Evolutionary conservation across 2,888 invertebrate genomes (phyloP), one percentile per base, ranked within the genome.

Genomic region (Molanna angustata): DNA sequence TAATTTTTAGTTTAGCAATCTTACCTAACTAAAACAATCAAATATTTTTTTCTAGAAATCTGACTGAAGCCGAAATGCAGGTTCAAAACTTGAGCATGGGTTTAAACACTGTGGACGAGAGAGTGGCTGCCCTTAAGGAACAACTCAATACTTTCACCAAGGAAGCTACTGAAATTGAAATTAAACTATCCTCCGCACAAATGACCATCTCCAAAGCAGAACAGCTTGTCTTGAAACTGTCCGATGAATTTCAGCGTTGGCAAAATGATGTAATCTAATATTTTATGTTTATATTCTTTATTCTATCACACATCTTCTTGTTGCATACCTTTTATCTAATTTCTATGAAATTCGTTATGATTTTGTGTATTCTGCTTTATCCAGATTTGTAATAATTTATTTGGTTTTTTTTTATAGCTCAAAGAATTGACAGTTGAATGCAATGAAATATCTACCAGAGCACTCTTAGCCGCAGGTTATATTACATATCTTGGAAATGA

Each of bases 161-260:
- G 62, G 97, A 97, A 69, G 98, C 96, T 1, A 95, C 97, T 1
- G 88, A 91, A 62, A 80, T 95, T 32, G 94, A 96, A 69, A 83
- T 94, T 47, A 84, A 85, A 61, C 74, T 97, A 20, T 83, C 83
- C 45, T 84, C 83, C 62, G 90, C 90, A 1, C 82, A 86, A 58
- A 83, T 83, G 59, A 91, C 90, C 0, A 82, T 98, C 21, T 70
- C 74, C 13, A 85, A 88, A 14, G 92, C 91, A 0, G 88, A 88
- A 67, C 83, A 83, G 0, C 75, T 99, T 17, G 88, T 99, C 2
- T 82, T 80, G 14, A 93, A 95, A 67, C 77, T 99, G 9, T 88
- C 90, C 47, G 88, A 89, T 18, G 99, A 99, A 69, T 94, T 89
- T 72, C 72, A 79, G 31, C 83, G 94, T 17, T 99, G 98, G 98